phyloP scores from a whole-genome alignment of 2,797 vertebrate genomes.

The Ficedula albicollis region DNA sequence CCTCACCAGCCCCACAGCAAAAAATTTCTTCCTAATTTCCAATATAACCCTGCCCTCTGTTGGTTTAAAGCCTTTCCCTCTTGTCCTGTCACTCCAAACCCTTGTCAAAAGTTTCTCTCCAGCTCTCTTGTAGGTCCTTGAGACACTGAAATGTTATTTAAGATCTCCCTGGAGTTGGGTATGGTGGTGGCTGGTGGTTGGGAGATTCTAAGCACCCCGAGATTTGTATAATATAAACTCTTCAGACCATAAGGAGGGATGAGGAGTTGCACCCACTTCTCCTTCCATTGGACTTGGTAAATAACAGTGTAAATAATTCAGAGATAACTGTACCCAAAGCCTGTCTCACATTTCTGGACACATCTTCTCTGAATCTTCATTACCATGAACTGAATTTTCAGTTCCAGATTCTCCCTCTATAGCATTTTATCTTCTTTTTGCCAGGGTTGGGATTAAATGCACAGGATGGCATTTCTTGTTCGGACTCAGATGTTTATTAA shows the following conservation, averaged over 20 bases:
- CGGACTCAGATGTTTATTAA: no score
- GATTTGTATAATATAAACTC: rapidly evolving
- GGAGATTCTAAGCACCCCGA: not conserved
- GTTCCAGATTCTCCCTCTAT: not conserved
- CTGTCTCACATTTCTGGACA: conserved; percentile 26
- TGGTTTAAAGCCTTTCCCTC: not conserved
- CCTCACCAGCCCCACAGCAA: rapidly evolving
- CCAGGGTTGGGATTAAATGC: no score
- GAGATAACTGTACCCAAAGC: not conserved
- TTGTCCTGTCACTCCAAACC: not conserved
- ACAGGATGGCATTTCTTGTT: no score
- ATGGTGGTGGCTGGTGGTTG: not conserved
- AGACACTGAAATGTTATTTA: not conserved
- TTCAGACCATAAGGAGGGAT: not conserved
- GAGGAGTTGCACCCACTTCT: not conserved
- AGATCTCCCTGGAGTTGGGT: not conserved
- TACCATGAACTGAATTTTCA: not conserved
- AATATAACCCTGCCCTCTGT: not conserved
- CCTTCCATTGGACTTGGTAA: not conserved
- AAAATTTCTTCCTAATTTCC: not conserved
- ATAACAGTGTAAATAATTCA: not conserved
- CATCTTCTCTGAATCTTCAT: not conserved
- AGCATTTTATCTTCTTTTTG: no score
- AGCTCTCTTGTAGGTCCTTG: no score
- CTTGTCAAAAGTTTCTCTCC: not conserved